Evolutionary conservation across 2,888 invertebrate genomes (phyloP).

Genomic region (Hyposoter dolosus): DNA sequence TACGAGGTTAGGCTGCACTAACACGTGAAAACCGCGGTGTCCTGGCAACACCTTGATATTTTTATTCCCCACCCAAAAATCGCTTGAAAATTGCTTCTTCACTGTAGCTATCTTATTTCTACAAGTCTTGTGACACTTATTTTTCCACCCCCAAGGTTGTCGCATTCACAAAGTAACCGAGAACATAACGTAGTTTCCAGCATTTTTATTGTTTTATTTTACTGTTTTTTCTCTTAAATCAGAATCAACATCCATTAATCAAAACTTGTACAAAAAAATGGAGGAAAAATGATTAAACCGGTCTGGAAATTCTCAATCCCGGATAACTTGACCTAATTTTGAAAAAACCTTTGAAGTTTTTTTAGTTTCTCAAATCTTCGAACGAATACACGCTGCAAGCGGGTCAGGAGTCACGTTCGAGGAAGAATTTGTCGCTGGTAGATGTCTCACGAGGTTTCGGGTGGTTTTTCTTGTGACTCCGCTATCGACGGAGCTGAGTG

Average conservation of each 20-base stretch:
- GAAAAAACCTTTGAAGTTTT: neutral
- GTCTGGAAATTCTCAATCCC: neutral
- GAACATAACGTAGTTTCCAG: constrained; percentile 56
- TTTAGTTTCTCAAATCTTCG: neutral
- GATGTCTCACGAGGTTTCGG: constrained; percentile 56
- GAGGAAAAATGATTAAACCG: neutral
- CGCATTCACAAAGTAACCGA: constrained; percentile 8
- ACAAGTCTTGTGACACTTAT: constrained; percentile 20
- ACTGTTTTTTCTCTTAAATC: constrained; percentile 7
- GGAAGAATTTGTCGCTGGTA: constrained; percentile 24
- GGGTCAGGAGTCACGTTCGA: constrained; percentile 28
- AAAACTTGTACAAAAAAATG: neutral
- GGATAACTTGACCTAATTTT: neutral
- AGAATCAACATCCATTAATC: neutral
- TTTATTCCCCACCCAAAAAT: constrained; percentile 10
- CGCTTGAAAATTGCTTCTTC: constrained; percentile 20
- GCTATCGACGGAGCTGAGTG: constrained; percentile 52
- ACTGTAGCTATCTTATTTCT: neutral
- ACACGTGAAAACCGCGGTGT: constrained; percentile 22
- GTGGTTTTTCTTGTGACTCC: constrained; percentile 31
- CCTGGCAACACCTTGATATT: constrained; percentile 17
- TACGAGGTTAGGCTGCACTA: constrained; percentile 59
- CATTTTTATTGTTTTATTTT: constrained; percentile 37
- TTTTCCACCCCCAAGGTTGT: constrained; percentile 11
- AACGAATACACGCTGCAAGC: neutral